Evolutionary conservation across 2,888 invertebrate species (phyloP), one percentile per base, ranked within the genome.

Genomic region (Campoplex nolae): DNA sequence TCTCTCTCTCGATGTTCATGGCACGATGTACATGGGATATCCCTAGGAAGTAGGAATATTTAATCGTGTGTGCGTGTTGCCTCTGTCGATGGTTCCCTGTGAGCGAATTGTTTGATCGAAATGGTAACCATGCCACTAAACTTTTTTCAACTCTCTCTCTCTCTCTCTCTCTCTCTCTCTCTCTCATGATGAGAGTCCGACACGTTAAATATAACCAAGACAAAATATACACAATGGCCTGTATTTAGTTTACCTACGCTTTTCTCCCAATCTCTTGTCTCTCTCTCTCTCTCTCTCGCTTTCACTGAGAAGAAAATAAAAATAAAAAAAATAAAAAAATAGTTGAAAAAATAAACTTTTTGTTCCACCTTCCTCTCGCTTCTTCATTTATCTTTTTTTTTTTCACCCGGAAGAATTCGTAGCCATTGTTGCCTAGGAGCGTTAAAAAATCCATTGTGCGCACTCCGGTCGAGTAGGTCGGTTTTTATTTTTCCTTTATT

Each of bases 41-140:
- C 1, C 38, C 3, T 42, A 42, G 8, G 42, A 51, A 13, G 68
- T 28, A 3, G 54, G 7, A 23, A 48, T 79, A 54, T 84, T 79
- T 67, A 74, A 84, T 84, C 65, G 71, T 80, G 76, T 42, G 48
- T 80, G 65, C 54, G 67, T 80, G 70, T 45, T 8, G 18, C 58
- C 67, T 75, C 58, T 56, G 73, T 48, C 62, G 23, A 16, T n/a
- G 16, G 23, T 18, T 48, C 76, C 13, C 35, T 13, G 32, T n/a
- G 23, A 11, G 71, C 42, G 68, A 78, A 84, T 75, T 82, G 86
- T 87, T 87, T 87, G 86, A 87, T 87, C 86, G 86, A 87, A 87
- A 84, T 62, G 86, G 86, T 87, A 87, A 81, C 81, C 86, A 84
- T 81, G 84, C 78, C 73, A 58, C 62, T 67, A 70, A 75, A 79